These are phyloP conservation scores for Smutsia gigantea DNA, from an alignment of 2,797 vertebrate species.

Conservation along the genomic window DNA sequence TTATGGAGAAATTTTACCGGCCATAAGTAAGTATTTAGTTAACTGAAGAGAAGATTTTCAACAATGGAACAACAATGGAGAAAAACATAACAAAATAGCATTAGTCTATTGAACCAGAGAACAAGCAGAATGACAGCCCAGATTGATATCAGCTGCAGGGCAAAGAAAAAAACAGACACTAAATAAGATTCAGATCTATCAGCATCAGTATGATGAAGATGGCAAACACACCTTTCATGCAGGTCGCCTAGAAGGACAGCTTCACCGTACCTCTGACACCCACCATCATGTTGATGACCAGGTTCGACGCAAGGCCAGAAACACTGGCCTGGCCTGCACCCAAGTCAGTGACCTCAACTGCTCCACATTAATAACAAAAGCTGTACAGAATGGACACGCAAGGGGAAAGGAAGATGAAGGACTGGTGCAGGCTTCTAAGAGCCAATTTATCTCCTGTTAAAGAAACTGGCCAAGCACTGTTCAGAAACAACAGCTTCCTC, in stretches of 20 bases:
- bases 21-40: slow-evolving; percentile 59
- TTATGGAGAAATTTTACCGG: slow-evolving; percentile 47
- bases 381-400: slow-evolving; percentile 61
- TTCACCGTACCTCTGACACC: slow-evolving; percentile 60
- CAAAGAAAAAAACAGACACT: not conserved
- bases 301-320: slow-evolving; percentile 71
- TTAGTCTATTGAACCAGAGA: slow-evolving; percentile 64
- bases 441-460: not conserved
- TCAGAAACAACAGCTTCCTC: not conserved
- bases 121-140: slow-evolving; percentile 61
- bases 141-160: not conserved
- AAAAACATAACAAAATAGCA: slow-evolving; percentile 61
- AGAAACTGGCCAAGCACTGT: not conserved
- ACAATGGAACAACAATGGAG: slow-evolving; percentile 53
- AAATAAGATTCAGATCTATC: not conserved
- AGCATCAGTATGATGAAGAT: slow-evolving; percentile 16
- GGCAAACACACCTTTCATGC: slow-evolving; percentile 81
- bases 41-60: slow-evolving; percentile 71
- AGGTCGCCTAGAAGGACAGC: slow-evolving; percentile 64
- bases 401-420: slow-evolving; percentile 66
- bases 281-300: slow-evolving; percentile 68
- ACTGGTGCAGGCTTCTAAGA: not conserved
- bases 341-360: slow-evolving; percentile 85
- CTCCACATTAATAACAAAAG: slow-evolving; percentile 84
- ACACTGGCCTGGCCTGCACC: slow-evolving; percentile 79